Conservation (phyloP, 2,888 invertebrate genomes). For the Rugalucina vietnamica region DNA sequence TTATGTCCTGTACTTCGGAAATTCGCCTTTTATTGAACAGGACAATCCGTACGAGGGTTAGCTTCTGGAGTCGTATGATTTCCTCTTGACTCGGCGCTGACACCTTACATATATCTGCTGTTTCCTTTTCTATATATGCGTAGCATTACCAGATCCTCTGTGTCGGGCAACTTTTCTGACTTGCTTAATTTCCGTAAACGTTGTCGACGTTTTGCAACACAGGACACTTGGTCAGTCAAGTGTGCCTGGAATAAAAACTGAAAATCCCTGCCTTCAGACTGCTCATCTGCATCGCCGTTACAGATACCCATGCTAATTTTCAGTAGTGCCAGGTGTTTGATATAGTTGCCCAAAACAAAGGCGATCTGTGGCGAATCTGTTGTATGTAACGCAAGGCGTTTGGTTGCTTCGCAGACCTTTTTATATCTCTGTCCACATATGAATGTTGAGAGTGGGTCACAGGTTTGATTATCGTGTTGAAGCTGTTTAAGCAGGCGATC, state of each 20-base stretch:
- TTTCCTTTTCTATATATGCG: too few relatives aligned
- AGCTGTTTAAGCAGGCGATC: slow-evolving; percentile 24
- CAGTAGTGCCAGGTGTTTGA: slow-evolving; percentile 27
- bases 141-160: not conserved
- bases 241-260: slow-evolving; percentile 14
- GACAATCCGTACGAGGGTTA: slow-evolving; percentile 8
- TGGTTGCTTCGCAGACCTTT: not conserved
- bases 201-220: slow-evolving; percentile 27
- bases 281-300: not conserved
- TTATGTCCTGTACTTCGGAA: slow-evolving; percentile 25
- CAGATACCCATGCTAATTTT: slow-evolving; percentile 18
- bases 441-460: not conserved
- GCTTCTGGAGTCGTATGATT: too few relatives aligned
- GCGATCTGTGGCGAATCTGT: slow-evolving; percentile 27
- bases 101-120: too few relatives aligned
- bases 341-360: slow-evolving; percentile 24
- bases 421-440: not conserved
- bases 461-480: not conserved
- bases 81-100: too few relatives aligned
- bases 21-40: slow-evolving; percentile 32
- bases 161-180: not conserved
- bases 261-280: slow-evolving; percentile 22
- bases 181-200: not conserved
- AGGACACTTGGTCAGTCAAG: slow-evolving; percentile 33
- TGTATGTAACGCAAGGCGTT: not conserved